Percentiles rank a stretch among this genome's conserved stretches.
phyloP scores from a whole-genome alignment of 2,113 vertebrate species.

The Hucho hucho region DNA sequence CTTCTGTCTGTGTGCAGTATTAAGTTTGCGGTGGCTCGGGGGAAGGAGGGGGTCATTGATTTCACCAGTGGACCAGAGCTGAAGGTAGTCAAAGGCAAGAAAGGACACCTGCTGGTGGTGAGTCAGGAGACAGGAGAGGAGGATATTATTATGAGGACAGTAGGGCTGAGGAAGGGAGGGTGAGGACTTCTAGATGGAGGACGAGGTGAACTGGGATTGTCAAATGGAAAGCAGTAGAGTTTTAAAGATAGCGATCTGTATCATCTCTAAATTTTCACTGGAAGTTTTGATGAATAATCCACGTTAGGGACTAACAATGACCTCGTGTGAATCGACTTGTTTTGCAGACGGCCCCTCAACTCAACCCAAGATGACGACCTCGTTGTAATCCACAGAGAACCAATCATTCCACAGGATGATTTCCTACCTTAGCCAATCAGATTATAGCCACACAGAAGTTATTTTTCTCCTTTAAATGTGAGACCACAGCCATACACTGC shows the following conservation, averaged over 20 bases:
- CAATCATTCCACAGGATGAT: slow-evolving; percentile 26
- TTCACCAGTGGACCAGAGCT: slow-evolving; percentile 88
- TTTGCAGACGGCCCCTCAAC: slow-evolving; percentile 83
- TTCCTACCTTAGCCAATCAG: slow-evolving; percentile 35
- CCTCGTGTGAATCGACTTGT: background rate
- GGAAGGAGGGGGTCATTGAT: slow-evolving; percentile 91
- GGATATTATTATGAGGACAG: slow-evolving; percentile 3
- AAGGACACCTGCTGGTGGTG: slow-evolving; percentile 95
- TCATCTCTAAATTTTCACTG: background rate
- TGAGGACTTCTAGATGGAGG: background rate
- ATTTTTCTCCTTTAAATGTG: slow-evolving; percentile 21
- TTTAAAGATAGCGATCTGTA: background rate
- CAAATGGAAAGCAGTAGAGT: background rate
- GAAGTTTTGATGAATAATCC: too few relatives aligned
- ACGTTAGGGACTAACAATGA: background rate
- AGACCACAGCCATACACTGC: slow-evolving; percentile 23
- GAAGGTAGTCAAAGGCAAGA: slow-evolving; percentile 91
- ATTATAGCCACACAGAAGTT: slow-evolving; percentile 24
- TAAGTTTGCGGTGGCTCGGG: slow-evolving; percentile 83
- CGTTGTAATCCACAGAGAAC: slow-evolving; percentile 11
- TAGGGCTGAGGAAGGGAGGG: background rate
- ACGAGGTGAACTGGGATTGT: background rate
- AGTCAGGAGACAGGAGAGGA: slow-evolving; percentile 58
- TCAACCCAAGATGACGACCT: slow-evolving; percentile 73
- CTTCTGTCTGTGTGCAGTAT: slow-evolving; percentile 73